Evolutionary conservation across 1,140 invertebrate genomes (phyloP), one percentile per base, ranked within the genome.

Genomic region (Gonatopus flavifemur): DNA sequence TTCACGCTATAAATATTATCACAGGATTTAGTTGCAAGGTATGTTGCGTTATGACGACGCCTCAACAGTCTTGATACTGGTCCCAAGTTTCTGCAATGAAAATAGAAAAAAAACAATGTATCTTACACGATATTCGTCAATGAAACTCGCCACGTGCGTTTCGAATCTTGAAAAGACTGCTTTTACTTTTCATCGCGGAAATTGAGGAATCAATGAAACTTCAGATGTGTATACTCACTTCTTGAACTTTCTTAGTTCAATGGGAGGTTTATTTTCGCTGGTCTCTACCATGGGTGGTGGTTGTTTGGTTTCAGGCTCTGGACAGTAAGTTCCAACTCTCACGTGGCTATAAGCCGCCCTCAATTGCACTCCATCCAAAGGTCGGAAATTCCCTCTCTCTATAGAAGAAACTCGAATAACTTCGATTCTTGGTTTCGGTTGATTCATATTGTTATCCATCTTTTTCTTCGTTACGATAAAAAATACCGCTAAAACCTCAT

Each of bases 1-100:
- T 77, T 69, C 49, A 76, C 68, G 52, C 56, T 76, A 72, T 76
- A 76, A 70, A 77, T 77, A 60, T 77, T 77, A 76, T 77, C 75
- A 75, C 75, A 77, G 66, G 75, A 77, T 73, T 76, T 77, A 5
- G 75, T 77, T 33, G 74, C 64, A 58, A 76, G 72, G 65, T 62
- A 71, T 24, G 72, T 68, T 55, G 67, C 54, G 24, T 71, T 66
- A 49, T 76, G 70, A 33, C 75, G 74, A 64, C 75, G 75, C 67
- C 64, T 76, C 38, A 77, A 57, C 60, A 77, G 63, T 67, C 70
- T 76, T 67, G 72, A 76, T 49, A 77, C 74, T 75, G 75, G 75
- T 69, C 74, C 73, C 67, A 76, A 62, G 52, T 73, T 75, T 62
- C 75, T 77, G 45, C 33, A 70, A 56, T 24, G 39, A 1, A 7